Base-by-base conservation (phyloP, 1,140 invertebrate species). In the Thalassaphorura encarpata region DNA sequence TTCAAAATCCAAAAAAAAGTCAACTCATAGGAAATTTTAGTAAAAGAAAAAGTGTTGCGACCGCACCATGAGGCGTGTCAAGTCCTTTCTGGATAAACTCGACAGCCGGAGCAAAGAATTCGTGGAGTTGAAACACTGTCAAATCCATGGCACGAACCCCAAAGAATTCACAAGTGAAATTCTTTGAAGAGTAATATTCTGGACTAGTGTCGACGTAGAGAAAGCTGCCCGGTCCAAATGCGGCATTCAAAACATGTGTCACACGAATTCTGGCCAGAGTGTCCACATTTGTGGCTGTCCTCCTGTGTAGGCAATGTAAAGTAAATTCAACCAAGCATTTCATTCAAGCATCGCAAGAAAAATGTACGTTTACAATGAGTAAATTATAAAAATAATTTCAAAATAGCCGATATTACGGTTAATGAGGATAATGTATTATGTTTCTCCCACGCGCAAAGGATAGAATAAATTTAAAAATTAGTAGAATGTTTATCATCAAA, bases 201-300 rank as follows among this genome's bases (percentile, higher is more conserved):
- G 47, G 16, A 59, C 39, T 40, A 27, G 27, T 43, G 58, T 62
- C 24, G 18, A 46, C 57, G 67, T 62, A 53, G 23, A 63, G 68
- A 1, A 62, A 63, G 5, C 21, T 46, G 27, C 66, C 60, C 15
- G 28, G 40, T 5, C 75, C 74, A 39, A 69, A 61, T 16, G 71
- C 71, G 36, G 69, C 70, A 59, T 76, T 76, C 13, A 76, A 46
- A 1, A 76, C 68, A 53, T 75, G 73, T 16, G 72, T 75, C 0
- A 76, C 65, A n/a, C 69, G 68, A 18, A 70, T 29, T n/a, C 61
- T 47, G 23, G 62, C 63, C 0, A 76, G 61, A n/a, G 69, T 21
- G 1, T 64, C 64, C 15, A 69, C 16, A 18, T 69, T 66, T 33
- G 62, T 65, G 1, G 69, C 69, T 19, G 70, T 58, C 28, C 60